Evolutionary conservation across 2,888 invertebrate species (phyloP), one percentile per base, ranked within the genome.

Genomic region (Dryobotodes eremita): DNA sequence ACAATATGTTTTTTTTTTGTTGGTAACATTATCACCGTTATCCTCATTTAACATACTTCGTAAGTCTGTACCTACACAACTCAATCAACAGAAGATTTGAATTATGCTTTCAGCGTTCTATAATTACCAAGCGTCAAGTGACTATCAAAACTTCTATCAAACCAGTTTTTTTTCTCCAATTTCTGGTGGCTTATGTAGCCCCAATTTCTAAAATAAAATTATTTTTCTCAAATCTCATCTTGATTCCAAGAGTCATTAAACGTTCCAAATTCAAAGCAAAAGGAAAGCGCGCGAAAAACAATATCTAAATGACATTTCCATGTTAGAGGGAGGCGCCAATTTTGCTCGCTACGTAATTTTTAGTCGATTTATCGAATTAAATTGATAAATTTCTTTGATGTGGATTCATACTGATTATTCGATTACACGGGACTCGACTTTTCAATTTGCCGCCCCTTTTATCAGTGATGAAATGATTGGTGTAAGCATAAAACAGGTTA

Each of bases 381-480:
- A 94, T 92, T 92, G 91, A 88, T 90, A 93, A 93, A 94, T 92
- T 88, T 91, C 95, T 95, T 96, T 96, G 95, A 95, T 95, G 94
- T 94, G 91, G 92, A 90, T 90, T 90, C 93, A 91, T 92, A 94
- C 93, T 91, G 93, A 94, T 93, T 92, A 96, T 94, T 95, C 94
- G 94, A 96, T 96, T 95, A 95, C 90, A 90, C 89, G 91, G 91
- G 90, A 95, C 94, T 91, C 94, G 95, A 95, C 94, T 95, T 95
- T 95, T 95, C 95, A 95, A 96, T 96, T 96, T 95, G 92, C 89
- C 89, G 91, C 91, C 94, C 93, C 92, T 95, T 94, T 84, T 92
- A 91, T 92, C 92, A 87, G 83, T 87, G 88, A 91, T 90, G 91
- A 93, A 94, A 92, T 93, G 90, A 90, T 92, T 91, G 92, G 91